These are phyloP conservation scores for Ennomos erosarius DNA, from an alignment of 2,888 invertebrate species.

Conservation along the genomic window DNA sequence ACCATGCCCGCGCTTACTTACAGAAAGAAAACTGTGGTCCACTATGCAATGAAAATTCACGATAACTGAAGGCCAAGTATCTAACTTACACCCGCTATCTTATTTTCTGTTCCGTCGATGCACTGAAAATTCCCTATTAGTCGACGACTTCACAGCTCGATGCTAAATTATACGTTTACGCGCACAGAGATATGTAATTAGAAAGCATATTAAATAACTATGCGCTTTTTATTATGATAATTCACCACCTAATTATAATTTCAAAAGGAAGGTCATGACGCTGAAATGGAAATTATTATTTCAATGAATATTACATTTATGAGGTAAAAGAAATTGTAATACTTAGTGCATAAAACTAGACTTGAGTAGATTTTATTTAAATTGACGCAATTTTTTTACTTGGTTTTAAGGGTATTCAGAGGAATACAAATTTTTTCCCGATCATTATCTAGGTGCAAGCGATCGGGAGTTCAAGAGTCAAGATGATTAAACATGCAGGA, in stretches of 20 bases:
- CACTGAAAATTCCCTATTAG: background rate
- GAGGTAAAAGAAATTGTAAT: too few relatives aligned
- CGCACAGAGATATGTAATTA: conserved; percentile 12
- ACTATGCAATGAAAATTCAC: conserved; percentile 13
- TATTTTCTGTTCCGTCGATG: background rate
- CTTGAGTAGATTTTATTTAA: too few relatives aligned
- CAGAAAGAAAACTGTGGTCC: conserved; percentile 17
- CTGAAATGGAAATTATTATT: conserved; percentile 19
- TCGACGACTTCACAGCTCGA: background rate
- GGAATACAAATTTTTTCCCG: too few relatives aligned
- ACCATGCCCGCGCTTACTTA: background rate
- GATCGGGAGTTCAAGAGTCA: too few relatives aligned
- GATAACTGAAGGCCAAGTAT: conserved; percentile 1
- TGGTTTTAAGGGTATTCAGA: too few relatives aligned
- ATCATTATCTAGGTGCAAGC: too few relatives aligned
- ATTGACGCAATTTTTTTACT: too few relatives aligned
- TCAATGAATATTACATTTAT: background rate
- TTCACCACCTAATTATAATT: conserved; percentile 20
- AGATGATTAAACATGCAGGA: too few relatives aligned
- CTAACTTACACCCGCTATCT: background rate
- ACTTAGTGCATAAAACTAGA: too few relatives aligned
- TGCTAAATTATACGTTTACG: conserved; percentile 3
- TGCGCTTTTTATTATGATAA: conserved; percentile 23
- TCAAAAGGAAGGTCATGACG: conserved; percentile 23
- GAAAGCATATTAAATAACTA: conserved; percentile 29